These are phyloP conservation scores for Drosophila carrolli DNA, from an alignment of 1,140 invertebrate species.

Conservation along the genomic window DNA sequence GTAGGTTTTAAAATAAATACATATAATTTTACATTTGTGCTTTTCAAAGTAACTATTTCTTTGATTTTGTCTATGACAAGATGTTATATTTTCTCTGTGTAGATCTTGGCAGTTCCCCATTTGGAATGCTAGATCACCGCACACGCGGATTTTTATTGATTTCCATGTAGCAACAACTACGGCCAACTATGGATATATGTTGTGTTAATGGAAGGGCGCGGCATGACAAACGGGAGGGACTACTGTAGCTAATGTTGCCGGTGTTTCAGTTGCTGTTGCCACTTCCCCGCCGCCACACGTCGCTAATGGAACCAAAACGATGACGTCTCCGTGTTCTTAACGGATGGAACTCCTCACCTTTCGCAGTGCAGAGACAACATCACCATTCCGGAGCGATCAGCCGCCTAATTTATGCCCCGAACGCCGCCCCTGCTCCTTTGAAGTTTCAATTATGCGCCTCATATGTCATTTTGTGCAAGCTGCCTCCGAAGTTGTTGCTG, in stretches of 20 bases:
- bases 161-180: slow-evolving; percentile 68
- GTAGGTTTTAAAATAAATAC: too few species aligned
- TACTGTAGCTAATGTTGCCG: slow-evolving; percentile 28
- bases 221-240: slow-evolving; percentile 50
- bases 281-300: slow-evolving; percentile 56
- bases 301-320: slow-evolving; percentile 74
- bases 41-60: neutral
- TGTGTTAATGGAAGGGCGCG: slow-evolving; percentile 77
- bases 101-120: slow-evolving; percentile 33
- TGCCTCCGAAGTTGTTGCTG: slow-evolving; percentile 33
- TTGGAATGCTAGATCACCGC: slow-evolving; percentile 54
- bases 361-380: slow-evolving; percentile 22
- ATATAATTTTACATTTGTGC: too few species aligned
- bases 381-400: slow-evolving; percentile 59
- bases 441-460: slow-evolving; percentile 84
- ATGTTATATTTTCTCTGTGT: slow-evolving; percentile 1
- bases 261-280: slow-evolving; percentile 33
- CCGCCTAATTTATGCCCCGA: slow-evolving; percentile 79
- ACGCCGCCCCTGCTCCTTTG: slow-evolving; percentile 74
- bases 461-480: slow-evolving; percentile 83
- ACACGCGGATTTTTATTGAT: slow-evolving; percentile 76
- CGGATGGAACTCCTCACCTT: slow-evolving; percentile 54
- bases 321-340: slow-evolving; percentile 29
- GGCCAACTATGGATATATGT: slow-evolving; percentile 29
- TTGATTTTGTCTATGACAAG: neutral